Conservation (phyloP, 2,797 vertebrate genomes). For the Molossus molossus region DNA sequence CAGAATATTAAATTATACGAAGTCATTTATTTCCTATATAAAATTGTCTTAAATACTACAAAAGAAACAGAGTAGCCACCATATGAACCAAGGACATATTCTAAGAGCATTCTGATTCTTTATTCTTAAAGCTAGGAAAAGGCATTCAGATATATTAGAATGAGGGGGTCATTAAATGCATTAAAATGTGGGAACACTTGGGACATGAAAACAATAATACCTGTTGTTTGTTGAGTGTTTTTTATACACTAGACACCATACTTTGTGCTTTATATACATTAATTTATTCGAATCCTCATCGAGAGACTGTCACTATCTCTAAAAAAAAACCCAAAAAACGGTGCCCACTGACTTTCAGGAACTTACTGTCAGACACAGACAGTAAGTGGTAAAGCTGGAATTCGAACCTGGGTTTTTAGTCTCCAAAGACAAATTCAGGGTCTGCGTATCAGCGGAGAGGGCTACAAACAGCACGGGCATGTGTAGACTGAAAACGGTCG, state of each 20-base stretch:
- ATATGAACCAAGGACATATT: not conserved
- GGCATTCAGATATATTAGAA: not conserved
- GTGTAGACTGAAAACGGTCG: not conserved
- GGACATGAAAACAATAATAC: not conserved
- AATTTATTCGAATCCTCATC: slow-evolving; percentile 6
- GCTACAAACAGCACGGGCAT: too few species aligned
- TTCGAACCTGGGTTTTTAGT: not conserved
- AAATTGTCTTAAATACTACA: not conserved
- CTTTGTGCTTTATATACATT: not conserved
- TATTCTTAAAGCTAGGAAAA: not conserved
- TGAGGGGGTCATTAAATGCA: not conserved
- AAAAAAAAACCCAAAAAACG: not conserved
- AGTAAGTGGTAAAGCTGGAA: not conserved
- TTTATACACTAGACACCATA: not conserved
- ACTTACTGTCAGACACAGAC: not conserved
- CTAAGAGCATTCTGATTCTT: not conserved
- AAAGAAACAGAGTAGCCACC: not conserved
- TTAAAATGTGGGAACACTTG: not conserved
- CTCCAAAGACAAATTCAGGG: not conserved
- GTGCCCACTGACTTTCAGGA: not conserved
- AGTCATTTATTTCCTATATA: not conserved
- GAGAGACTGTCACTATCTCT: not conserved
- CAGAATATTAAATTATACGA: slow-evolving; percentile 51
- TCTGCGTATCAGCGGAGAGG: not conserved
- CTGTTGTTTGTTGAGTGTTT: not conserved